Base-by-base conservation (phyloP, 2,888 invertebrate genomes). In the Oscheius onirici region DNA sequence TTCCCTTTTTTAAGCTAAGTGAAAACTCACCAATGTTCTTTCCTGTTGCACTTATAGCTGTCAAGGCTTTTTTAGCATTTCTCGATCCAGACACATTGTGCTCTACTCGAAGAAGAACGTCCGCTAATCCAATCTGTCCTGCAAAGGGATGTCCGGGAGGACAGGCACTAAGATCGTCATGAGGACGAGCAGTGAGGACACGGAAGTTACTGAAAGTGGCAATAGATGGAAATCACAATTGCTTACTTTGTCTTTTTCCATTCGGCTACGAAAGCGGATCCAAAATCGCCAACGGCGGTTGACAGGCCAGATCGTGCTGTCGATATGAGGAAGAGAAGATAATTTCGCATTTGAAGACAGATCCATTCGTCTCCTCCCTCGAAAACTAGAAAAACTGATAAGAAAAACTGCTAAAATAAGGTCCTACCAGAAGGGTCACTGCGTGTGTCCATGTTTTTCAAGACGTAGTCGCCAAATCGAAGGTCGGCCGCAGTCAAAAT, bases 331-430 rank as follows among this genome's bases (percentile, higher is more conserved):
- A 88, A 86, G 57, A 88, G 84, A 3, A 90, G 84, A 75, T 90
- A 90, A 24, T 84, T 75, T 71, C 84, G 84, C 79, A 97, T 97
- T 89, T 97, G 97, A 66, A 94, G 92, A 78, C 97, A 91, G 77
- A 97, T 93, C 97, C 97, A 99, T 81, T 94, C 93, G 87, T 97
- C 97, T 26, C 96, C 95, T 61, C 97, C 97, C 88, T 94, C 94
- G 92, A 93, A 93, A 24, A 92, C 90, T 90, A 51, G 8, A 61
- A 24, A 61, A 44, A 44, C 17, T 1, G 28, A 34, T n/a, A n/a
- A n/a, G n/a, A n/a, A n/a, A n/a, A n/a, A n/a, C n/a, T n/a, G n/a
- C 10, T 34, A 28, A 60, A 60, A 44, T 1, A 40, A 68, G 24
- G 46, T 57, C 51, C 15, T 11, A 66, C 68, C 28, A 5, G 65